phyloP scores from a whole-genome alignment of 2,113 vertebrate species.

The Calypte anna region DNA sequence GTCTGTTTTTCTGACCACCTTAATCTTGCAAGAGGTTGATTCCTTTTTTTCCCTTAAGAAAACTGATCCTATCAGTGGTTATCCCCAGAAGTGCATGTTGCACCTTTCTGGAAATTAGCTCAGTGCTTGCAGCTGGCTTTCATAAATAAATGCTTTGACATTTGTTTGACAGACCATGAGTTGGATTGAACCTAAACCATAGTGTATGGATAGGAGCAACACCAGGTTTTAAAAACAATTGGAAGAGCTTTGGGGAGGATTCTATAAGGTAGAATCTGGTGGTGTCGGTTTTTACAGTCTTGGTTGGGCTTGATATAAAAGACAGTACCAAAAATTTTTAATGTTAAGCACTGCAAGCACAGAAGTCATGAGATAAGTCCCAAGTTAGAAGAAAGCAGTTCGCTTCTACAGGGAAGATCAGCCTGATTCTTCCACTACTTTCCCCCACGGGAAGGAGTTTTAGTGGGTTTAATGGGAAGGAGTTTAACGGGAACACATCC shows the following conservation, averaged over 20 bases:
- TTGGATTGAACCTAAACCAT: neutral
- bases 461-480: neutral
- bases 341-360: neutral
- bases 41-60: fast-evolving
- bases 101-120: neutral
- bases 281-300: neutral
- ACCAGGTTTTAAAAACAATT: neutral
- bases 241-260: neutral
- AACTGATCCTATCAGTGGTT: neutral
- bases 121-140: fast-evolving
- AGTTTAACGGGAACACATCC: neutral
- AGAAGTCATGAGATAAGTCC: neutral
- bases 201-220: neutral
- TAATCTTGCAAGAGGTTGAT: neutral
- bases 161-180: neutral
- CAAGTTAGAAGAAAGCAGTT: neutral
- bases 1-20: neutral
- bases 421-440: neutral
- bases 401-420: neutral
- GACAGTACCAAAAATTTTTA: neutral
- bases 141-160: neutral
- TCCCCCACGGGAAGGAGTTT: neutral
- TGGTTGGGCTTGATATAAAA: neutral
- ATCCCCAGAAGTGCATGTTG: neutral
- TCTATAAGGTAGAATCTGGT: neutral